phyloP scores from a whole-genome alignment of 2,888 invertebrate genomes.

The Antheraea assamensis region DNA sequence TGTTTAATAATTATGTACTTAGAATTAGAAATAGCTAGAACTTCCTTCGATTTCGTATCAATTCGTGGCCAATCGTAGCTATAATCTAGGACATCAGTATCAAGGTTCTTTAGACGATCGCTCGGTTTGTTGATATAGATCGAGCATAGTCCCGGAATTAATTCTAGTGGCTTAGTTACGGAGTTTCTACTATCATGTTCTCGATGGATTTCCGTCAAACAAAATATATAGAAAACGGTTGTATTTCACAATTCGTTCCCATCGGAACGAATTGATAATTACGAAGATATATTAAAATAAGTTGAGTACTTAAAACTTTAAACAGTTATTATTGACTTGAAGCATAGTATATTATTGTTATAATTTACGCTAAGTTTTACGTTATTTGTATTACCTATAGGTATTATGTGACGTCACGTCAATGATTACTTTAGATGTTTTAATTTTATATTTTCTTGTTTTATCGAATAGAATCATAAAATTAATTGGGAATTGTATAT shows the following conservation, averaged over 20 bases:
- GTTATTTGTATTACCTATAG: not conserved
- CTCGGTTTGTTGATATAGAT: not conserved
- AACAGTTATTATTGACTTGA: not conserved
- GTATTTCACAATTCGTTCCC: not conserved
- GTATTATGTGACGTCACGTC: not conserved
- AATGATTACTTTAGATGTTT: not conserved
- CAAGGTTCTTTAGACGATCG: not conserved
- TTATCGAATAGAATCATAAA: no score
- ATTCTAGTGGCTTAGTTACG: not conserved
- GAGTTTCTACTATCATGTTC: not conserved
- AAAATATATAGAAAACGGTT: not conserved
- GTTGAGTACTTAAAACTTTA: not conserved
- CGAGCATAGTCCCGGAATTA: no score
- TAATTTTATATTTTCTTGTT: not conserved
- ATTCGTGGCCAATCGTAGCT: not conserved
- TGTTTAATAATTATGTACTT: not conserved
- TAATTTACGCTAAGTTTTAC: not conserved
- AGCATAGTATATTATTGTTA: not conserved
- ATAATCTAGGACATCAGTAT: not conserved
- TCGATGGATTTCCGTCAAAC: not conserved
- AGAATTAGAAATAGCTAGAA: not conserved
- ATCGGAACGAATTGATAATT: not conserved
- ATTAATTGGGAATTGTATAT: no score
- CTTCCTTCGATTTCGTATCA: not conserved
- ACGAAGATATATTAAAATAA: not conserved